Percentiles rank a stretch among this genome's conserved stretches.
phyloP scores from a whole-genome alignment of 2,797 vertebrate species.

The Eidolon dupreanum region DNA sequence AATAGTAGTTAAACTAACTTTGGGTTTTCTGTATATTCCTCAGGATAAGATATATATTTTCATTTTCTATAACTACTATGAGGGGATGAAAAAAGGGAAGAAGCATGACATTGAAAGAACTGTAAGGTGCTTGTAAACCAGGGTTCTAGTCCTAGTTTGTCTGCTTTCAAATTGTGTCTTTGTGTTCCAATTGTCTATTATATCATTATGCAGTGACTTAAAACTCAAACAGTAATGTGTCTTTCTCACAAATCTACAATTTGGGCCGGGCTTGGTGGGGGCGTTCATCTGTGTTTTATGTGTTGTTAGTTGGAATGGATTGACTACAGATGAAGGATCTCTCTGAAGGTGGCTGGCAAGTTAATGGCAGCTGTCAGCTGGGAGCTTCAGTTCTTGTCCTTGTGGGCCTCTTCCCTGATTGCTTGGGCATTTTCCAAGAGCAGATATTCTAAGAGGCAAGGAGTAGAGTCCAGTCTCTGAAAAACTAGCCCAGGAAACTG shows the following conservation, averaged over 20 bases:
- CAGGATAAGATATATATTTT: neutral
- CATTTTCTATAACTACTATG: neutral
- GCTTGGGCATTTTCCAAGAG: neutral
- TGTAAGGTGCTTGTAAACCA: neutral
- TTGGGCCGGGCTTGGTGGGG: neutral
- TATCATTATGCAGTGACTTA: neutral
- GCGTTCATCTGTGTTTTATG: neutral
- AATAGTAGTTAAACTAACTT: neutral
- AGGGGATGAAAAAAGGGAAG: accelerated
- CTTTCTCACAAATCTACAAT: neutral
- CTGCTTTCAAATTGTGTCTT: neutral
- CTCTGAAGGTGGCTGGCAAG: neutral
- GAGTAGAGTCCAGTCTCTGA: neutral
- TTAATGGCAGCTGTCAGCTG: neutral
- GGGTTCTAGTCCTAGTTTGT: neutral
- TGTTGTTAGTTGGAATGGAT: neutral
- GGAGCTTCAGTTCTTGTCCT: neutral
- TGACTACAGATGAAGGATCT: neutral
- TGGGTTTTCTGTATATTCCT: neutral
- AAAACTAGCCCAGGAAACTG: neutral
- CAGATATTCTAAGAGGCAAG: neutral
- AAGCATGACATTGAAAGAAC: neutral
- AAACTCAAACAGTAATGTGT: neutral
- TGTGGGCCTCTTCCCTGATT: neutral
- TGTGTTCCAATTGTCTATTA: neutral